Evolutionary conservation across 2,797 vertebrate genomes (phyloP), one percentile per base, ranked within the genome.

Genomic region (Crypturellus tataupa): DNA sequence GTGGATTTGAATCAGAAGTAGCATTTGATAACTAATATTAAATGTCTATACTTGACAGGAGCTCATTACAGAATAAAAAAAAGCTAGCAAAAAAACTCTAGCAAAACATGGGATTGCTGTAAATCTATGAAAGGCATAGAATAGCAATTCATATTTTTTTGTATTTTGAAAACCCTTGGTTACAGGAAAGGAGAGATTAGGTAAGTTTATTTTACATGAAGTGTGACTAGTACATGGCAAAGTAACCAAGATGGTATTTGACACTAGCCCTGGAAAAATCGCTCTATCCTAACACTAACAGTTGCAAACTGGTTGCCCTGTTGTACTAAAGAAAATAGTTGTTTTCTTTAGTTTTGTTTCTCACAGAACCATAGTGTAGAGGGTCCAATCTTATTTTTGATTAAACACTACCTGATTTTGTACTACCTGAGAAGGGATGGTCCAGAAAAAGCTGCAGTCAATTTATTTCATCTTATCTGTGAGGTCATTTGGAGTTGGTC

Each of bases 191-290:
- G 17, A 53, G 4, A 2, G 27, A 37, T 46, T 6, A 12, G 13
- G 4, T 70, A 70, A 91, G 15, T 77, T 16, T 29, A 39, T 3
- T 80, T 68, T 19, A 49, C 3, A 5, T 53, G 40, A 83, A 39
- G 29, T 53, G 9, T 42, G 15, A 20, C 1, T 59, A n/a, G 20
- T 70, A 25, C 1, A 2, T 20, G 64, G 11, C 1, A 7, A 59
- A 67, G 71, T 37, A 76, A 17, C 19, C 37, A 27, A 44, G 25
- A 27, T 21, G 6, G 6, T 13, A 21, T 9, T 19, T 63, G 33
- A 35, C 10, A 9, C 29, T 87, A 70, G 21, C 9, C 29, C 47
- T 27, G 80, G 51, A 69, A 33, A 90, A 83, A 65, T 14, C 23
- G 37, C 9, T 72, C 9, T 49, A n/a, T 21, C 46, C 78, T 76